A percentile compares a stretch with the other conserved stretches of the same genome.
Evolutionary conservation across 1,140 invertebrate species (phyloP).

Genomic region (Drosophila grimshawi): DNA sequence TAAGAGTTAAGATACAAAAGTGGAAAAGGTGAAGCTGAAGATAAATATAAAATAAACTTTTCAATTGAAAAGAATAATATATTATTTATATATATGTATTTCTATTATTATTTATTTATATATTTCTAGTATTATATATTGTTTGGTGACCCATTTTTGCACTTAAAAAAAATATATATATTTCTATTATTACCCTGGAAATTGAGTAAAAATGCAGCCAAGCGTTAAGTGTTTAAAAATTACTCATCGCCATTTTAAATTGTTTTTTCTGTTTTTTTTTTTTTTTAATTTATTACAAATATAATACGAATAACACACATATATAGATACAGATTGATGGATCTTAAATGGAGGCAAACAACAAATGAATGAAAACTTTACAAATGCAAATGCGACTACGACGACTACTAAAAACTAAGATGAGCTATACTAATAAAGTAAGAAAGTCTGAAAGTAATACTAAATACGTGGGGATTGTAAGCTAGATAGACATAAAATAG

Average conservation of each 20-base stretch:
- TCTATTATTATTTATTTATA: no score
- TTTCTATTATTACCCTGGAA: no score
- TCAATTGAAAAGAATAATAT: neutral
- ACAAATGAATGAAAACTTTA: slow-evolving; percentile 30
- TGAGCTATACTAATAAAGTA: neutral
- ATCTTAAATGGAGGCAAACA: neutral
- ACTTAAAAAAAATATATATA: neutral
- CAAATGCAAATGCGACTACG: slow-evolving; percentile 28
- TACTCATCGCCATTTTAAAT: slow-evolving; percentile 2
- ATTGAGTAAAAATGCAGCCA: neutral
- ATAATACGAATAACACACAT: neutral
- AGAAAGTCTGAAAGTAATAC: neutral
- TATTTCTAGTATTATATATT: no score
- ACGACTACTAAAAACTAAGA: slow-evolving; percentile 7
- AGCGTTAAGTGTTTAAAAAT: slow-evolving; percentile 7
- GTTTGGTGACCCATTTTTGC: no score
- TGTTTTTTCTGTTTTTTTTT: neutral
- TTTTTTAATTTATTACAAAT: slow-evolving; percentile 2
- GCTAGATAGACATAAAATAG: neutral
- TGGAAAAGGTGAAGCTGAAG: neutral
- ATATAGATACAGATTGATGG: neutral
- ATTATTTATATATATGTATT: neutral
- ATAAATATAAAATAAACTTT: neutral
- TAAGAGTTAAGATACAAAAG: neutral
- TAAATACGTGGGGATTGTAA: neutral